These are phyloP conservation scores for Pseudopodoces humilis DNA, from an alignment of 2,113 vertebrate genomes.

Conservation along the genomic window DNA sequence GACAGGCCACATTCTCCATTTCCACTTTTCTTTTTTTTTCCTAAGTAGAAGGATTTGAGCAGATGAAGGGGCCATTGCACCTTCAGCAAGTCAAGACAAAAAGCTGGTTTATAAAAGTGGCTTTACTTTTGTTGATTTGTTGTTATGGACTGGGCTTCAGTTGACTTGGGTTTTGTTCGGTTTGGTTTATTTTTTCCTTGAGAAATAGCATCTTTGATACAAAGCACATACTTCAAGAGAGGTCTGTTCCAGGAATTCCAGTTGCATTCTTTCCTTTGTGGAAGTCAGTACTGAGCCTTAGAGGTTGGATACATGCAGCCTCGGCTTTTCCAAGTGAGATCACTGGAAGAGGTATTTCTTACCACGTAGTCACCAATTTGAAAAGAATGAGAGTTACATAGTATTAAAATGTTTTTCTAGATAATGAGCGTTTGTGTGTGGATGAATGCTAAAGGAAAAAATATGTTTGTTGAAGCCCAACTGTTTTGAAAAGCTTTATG, in stretches of 20 bases:
- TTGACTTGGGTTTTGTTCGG: neutral
- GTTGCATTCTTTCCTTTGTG: conserved; percentile 3
- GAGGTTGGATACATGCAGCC: neutral
- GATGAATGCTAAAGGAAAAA: conserved; percentile 21
- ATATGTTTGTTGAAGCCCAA: neutral
- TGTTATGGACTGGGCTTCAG: neutral
- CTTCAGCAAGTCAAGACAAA: conserved; percentile 31
- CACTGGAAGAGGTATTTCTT: conserved; percentile 2
- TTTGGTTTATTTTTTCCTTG: neutral
- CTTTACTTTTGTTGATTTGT: neutral
- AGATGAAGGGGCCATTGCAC: neutral
- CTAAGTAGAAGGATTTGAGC: neutral
- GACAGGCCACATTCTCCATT: neutral
- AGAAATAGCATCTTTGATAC: neutral
- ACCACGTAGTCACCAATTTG: neutral
- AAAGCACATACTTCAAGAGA: neutral
- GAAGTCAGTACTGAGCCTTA: neutral
- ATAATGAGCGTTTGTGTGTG: neutral
- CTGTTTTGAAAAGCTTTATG: neutral
- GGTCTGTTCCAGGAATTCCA: conserved; percentile 33
- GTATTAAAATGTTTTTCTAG: conserved; percentile 17
- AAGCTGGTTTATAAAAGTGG: neutral
- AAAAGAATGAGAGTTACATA: neutral
- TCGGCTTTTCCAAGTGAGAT: neutral
- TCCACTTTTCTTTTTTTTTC: neutral